A percentile compares a stretch with the other conserved stretches of the same genome.
These are phyloP conservation scores for Bembecia ichneumoniformis DNA, from an alignment of 2,888 invertebrate genomes.

Conservation along the genomic window DNA sequence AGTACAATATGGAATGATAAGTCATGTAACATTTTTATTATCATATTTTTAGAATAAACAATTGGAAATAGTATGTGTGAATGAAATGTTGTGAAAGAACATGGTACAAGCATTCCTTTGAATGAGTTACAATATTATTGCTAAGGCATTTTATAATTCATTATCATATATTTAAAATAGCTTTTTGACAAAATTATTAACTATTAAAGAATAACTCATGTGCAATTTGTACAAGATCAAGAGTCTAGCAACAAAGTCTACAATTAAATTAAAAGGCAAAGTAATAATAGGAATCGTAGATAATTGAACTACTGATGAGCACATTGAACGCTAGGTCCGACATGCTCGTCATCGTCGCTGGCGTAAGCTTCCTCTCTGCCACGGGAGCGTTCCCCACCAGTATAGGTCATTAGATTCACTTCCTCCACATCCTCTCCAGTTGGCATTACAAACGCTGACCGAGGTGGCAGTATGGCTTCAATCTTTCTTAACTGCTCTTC, in stretches of 20 bases:
- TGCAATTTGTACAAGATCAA: too few species aligned
- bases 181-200: too few species aligned
- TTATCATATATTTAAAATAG: too few species aligned
- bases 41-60: too few species aligned
- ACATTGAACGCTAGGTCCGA: conserved; percentile 80
- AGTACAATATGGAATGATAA: too few species aligned
- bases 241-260: neutral
- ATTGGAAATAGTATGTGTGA: too few species aligned
- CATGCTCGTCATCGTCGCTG: conserved; percentile 75
- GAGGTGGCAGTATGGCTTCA: conserved; percentile 81
- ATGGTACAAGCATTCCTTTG: too few species aligned
- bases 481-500: conserved; percentile 77
- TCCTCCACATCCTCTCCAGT: conserved; percentile 88
- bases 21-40: too few species aligned
- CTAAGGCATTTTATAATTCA: too few species aligned
- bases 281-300: conserved; percentile 14
- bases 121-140: too few species aligned
- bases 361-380: conserved; percentile 80
- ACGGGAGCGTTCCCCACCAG: conserved; percentile 71
- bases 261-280: neutral
- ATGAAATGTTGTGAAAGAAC: too few species aligned
- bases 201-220: too few species aligned
- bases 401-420: conserved; percentile 84
- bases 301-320: conserved; percentile 80
- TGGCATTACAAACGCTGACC: conserved; percentile 80